Evolutionary conservation across 2,888 invertebrate species (phyloP), one percentile per base, ranked within the genome.

Genomic region (Gastrophysa polygoni): DNA sequence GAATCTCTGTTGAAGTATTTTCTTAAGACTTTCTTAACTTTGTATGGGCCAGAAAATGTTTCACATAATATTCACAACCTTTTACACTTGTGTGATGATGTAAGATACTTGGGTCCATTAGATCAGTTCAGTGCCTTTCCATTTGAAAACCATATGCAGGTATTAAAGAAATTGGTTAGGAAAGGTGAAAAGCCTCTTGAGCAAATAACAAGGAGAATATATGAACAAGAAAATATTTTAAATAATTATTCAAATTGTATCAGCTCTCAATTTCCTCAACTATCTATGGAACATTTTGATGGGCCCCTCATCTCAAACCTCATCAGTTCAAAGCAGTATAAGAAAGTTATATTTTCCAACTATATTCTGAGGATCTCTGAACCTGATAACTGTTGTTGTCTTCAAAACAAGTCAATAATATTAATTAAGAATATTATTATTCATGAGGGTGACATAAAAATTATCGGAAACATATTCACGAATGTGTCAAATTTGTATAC

Each of bases 1-100:
- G 47, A 43, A 18, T 18, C 34, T 24, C 44, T 59, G 10, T 46
- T 54, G 10, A 32, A 47, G 24, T 51, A 46, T 34, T 59, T 59
- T 54, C 54, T 54, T 6, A 10, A 59, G 24, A 46, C 51, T 10
- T 51, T 54, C 43, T 29, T 29, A 17, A 47, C 29, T 20, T 8
- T 59, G 16, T 59, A 59, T 21, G 59, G 59, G 20, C 10, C 4
- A 34, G 20, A 59, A 52, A 7, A 52, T 54, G 24, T 59, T 18
- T 59, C 59, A 4, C 52, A 59, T 54, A 59, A 59, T 47, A 47
- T 50, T 14, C 50, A 52, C 29, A 55, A 55, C n/a, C 17, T 46
- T 46, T 46, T 71, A 48, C 70, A 71, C 59, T 16, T 71, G 34
- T 55, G 51, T 50, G 54, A 67, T 49, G 65, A 64, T 66, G 57